Evolutionary conservation across 2,797 vertebrate genomes (phyloP), one percentile per base, ranked within the genome.

Genomic region (Centroberyx gerrardi): DNA sequence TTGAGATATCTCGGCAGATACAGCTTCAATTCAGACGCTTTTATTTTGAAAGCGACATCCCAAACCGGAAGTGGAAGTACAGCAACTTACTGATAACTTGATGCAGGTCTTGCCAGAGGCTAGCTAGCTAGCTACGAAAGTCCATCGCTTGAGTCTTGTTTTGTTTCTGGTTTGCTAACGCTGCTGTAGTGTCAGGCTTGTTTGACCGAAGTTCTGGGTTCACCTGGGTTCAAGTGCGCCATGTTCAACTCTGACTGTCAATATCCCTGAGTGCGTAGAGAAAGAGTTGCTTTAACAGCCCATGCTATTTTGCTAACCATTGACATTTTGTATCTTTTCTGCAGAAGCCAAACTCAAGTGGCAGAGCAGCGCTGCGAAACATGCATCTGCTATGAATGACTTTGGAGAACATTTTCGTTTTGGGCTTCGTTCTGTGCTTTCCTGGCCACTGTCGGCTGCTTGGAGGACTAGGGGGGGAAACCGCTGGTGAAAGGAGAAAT

Each of bases 321-420:
- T 83, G 42, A 58, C 68, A 72, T 56, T 81, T 28, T 80, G 17
- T 75, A 5, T 1, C 80, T 59, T 84, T 28, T 74, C 64, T 83
- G 79, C 90, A 93, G 90, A 61, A 75, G 52, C 59, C 53, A 31
- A 22, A 22, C 80, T 76, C 58, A 76, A 91, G 86, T 81, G 81
- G 9, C 48, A 27, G 51, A 83, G 64, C 82, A 1, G 62, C 68
- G 72, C 73, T 40, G 78, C 28, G 72, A 56, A 63, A 48, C 40
- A 87, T 90, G 93, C 59, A 68, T 51, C 80, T 91, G 84, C 80
- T 74, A 92, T 92, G 92, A 90, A 56, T 77, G 67, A 84, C 72
- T 73, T 75, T 4, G 80, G 80, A 73, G 75, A 65, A 74, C 55
- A 65, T 52, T 42, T 68, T 82, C 55, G 65, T 52, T 42, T 68